Base-by-base conservation (phyloP, 2,888 invertebrate genomes). In the Pyrrhosoma nymphula region DNA sequence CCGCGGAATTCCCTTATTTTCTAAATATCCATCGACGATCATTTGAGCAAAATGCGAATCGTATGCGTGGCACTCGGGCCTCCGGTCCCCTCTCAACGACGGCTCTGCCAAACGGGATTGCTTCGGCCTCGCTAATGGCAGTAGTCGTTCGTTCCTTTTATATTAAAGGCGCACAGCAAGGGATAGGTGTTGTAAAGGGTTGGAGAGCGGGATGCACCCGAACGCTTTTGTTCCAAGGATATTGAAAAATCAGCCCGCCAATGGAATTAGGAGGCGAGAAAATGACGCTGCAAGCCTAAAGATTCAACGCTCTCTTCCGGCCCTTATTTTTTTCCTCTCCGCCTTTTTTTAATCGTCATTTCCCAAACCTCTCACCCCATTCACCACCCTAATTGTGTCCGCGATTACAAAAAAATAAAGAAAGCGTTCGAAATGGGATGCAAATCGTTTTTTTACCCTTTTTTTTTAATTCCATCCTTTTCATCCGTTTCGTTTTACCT, bases 221-320 rank as follows among this genome's bases (percentile, higher is more conserved):
- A 82, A 30, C 30, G 35, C 20, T 82, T 82, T 18, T 12, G 82
- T n/a, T 82, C 82, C 30, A 82, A 82, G 82, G 82, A 82, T 82
- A 82, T 82, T 82, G 82, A 82, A 82, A 82, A 82, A 82, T 82
- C 82, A 35, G 82, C 35, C 82, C 82, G 82, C 30, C 82, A 82
- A 82, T 82, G 82, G 35, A 82, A 82, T 82, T 82, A 82, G 82
- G 82, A 82, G 82, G 82, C 30, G 82, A 82, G 82, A 82, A 35
- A 47, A n/a, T n/a, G 82, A 82, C 18, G 82, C 82, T 82, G 12
- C 18, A n/a, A 35, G 82, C 35, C 82, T 82, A 35, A 82, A 35
- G 30, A 82, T 82, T n/a, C 14, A 1, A 4, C 35, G 82, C 35
- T 35, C 82, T 18, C 82, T 35, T 82, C 12, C 35, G 18, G 16